Evolutionary conservation across 2,797 vertebrate genomes (phyloP), one percentile per base, ranked within the genome.

Genomic region (Sebastes steindachneri): DNA sequence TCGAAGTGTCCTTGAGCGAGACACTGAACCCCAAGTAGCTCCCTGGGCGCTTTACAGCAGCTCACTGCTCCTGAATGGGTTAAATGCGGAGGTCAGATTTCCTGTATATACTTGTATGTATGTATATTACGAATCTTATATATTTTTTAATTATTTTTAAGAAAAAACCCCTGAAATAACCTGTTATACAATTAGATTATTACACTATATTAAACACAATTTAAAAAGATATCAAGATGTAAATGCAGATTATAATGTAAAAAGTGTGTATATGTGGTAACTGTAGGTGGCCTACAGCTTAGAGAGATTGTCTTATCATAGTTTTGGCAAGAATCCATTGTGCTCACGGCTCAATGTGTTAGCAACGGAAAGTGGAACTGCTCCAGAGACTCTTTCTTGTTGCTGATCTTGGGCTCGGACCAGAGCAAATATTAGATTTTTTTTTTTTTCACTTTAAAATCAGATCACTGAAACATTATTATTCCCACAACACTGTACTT

Each of bases 391-490:
- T 54, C 12, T 37, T 54, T 71, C 29, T 25, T 59, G 10, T 54
- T 57, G 15, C 26, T 23, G 59, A 74, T 15, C 26, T 7, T 1
- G 2, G 45, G 7, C 37, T 45, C 70, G 12, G 19, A 25, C n/a
- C 1, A 1, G 5, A 67, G 41, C 41, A 60, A 67, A 48, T 48
- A 48, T 48, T 19, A 62, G 37, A 23, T 37, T 5, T 28, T 60
- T 41, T n/a, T 19, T 71, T 75, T 26, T 5, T 26, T 5, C 9
- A 64, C 60, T 63, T 64, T 41, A 54, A 78, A 71, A 77, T 55
- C 41, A 72, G 17, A 80, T 68, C 59, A 48, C 4, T 9, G 55
- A 67, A 74, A 80, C 62, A 54, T 54, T 68, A 68, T 79, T 68
- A 72, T 51, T 59, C 66, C 55, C 72, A 35, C 60, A 82, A 10